Base-by-base conservation (phyloP, 2,797 vertebrate species). In the Gambelia wislizenii region DNA sequence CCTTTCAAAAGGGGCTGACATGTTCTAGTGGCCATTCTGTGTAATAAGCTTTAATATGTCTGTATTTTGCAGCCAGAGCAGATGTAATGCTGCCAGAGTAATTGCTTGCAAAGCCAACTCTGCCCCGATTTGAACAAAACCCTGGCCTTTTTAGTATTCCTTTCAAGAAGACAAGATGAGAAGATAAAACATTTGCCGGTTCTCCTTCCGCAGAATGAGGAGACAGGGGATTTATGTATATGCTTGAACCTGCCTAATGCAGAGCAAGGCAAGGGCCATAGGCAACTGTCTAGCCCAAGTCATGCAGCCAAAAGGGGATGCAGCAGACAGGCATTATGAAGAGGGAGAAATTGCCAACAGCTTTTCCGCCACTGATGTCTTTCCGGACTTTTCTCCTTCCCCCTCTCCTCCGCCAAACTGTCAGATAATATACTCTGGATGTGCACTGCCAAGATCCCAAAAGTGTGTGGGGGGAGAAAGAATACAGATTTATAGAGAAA, bases 81-180 rank as follows among this genome's bases (percentile, higher is more conserved):
- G 59, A 54, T 69, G 54, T 54, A 80, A 78, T 52, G 13, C n/a
- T 69, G 61, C 47, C 76, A 86, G 67, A 77, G 47, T 67, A 86
- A 87, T 27, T 30, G 85, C 61, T 52, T 79, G 25, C 61, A 86
- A 52, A 59, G 33, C 36, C 39, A 77, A 33, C 56, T 30, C 39
- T 59, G 39, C 33, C 54, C 84, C 20, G 18, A 61, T 85, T 85
- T 44, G 52, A 75, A 74, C n/a, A 0, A 70, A 39, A 39, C 36
- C 69, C 27, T 22, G 47, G n/a, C 9, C 12, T 39, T n/a, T 85
- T 44, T 76, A 59, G 18, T 42, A 47, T 77, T 42, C 59, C 33
- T n/a, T 86, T 49, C 1, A 3, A n/a, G 44, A 36, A 67, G 78
- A 20, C 25, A 25, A 67, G 16, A 56, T 18, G 14, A 8, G 33